These are phyloP conservation scores for Falco columbarius DNA, from an alignment of 2,797 vertebrate genomes.

Conservation along the genomic window DNA sequence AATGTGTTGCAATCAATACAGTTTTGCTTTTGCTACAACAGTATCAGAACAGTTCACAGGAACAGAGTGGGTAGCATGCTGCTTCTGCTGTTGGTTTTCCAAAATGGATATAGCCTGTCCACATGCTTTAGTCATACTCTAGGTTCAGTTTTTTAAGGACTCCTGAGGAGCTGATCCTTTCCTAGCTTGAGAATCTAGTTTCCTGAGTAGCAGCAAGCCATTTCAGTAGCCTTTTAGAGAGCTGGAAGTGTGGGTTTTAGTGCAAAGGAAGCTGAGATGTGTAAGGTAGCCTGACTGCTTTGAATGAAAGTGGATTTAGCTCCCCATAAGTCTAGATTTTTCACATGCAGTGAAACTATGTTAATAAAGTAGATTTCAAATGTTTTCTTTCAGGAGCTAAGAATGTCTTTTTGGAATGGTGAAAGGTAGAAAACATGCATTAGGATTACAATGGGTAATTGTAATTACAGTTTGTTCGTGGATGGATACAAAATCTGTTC, in stretches of 20 bases:
- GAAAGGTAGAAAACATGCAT: neutral
- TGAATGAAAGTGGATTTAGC: neutral
- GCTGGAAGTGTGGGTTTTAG: neutral
- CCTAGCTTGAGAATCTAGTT: neutral
- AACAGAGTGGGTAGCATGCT: neutral
- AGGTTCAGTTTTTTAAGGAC: neutral
- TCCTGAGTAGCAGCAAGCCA: neutral
- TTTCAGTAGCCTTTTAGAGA: neutral
- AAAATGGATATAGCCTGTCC: neutral
- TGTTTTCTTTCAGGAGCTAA: neutral
- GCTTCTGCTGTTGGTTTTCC: neutral
- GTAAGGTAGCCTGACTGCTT: neutral
- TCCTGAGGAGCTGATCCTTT: neutral
- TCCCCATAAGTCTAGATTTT: neutral
- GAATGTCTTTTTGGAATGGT: neutral
- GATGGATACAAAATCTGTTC: neutral
- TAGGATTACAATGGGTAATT: neutral
- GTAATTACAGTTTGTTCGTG: neutral
- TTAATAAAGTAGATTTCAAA: neutral
- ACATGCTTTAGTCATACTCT: neutral
- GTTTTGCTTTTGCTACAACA: neutral
- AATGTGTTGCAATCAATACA: neutral
- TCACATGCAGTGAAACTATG: neutral
- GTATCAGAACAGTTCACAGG: neutral
- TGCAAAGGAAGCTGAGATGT: neutral